Percentiles rank a stretch among this genome's conserved stretches.
phyloP scores from a whole-genome alignment of 2,888 invertebrate genomes.

The Aphodius granarius region DNA sequence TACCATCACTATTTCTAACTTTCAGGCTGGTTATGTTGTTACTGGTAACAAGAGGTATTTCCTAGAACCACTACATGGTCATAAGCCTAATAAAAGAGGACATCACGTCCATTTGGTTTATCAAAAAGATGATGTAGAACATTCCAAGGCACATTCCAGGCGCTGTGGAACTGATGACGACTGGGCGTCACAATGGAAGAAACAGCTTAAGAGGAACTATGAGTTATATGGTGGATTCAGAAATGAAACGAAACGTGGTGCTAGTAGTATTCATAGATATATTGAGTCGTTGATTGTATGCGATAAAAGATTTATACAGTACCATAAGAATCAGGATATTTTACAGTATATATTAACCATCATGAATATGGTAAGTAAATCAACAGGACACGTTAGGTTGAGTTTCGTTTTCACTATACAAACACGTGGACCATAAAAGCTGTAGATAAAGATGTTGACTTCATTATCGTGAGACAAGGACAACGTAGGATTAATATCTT shows the following conservation, averaged over 20 bases:
- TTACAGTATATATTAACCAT: conserved; percentile 68
- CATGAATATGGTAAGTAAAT: conserved; percentile 65
- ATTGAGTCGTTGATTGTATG: conserved; percentile 68
- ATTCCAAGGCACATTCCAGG: background rate
- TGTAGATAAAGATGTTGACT: background rate
- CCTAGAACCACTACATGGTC: conserved; percentile 61
- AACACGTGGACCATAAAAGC: too few species aligned
- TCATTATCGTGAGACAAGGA: background rate
- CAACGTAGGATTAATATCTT: conserved; percentile 7
- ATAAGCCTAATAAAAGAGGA: conserved; percentile 53
- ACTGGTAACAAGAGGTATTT: conserved; percentile 58
- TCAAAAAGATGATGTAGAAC: conserved; percentile 36
- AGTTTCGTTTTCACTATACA: too few species aligned
- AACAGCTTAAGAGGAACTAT: conserved; percentile 39
- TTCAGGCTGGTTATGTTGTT: conserved; percentile 60
- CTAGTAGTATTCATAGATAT: conserved; percentile 54
- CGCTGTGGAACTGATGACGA: conserved; percentile 42
- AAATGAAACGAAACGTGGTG: conserved; percentile 40
- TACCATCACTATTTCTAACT: conserved; percentile 15
- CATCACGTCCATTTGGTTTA: conserved; percentile 63
- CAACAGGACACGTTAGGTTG: conserved; percentile 1
- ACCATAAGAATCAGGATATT: conserved; percentile 64
- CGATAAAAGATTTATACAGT: conserved; percentile 66
- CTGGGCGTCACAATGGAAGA: conserved; percentile 51
- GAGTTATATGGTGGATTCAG: conserved; percentile 25